phyloP scores from a whole-genome alignment of 2,113 vertebrate genomes.

The Crotalus helleri region DNA sequence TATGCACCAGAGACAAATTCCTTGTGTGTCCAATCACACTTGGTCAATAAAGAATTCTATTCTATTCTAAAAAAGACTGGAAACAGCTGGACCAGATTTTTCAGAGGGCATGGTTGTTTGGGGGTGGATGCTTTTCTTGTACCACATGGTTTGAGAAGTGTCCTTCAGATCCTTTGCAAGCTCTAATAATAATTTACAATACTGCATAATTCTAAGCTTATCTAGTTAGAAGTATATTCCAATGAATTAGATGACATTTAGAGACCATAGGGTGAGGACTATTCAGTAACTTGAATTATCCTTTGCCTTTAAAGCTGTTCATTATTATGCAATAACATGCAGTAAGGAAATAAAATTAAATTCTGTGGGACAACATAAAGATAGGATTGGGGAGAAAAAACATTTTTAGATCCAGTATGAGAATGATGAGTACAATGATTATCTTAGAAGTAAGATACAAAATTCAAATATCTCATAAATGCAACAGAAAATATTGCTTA shows the following conservation, averaged over 20 bases:
- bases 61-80: neutral
- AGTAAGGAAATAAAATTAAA: neutral
- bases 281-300: neutral
- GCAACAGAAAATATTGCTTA: neutral
- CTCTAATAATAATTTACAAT: neutral
- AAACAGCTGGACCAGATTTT: neutral
- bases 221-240: neutral
- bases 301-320: neutral
- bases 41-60: no score
- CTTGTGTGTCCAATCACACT: no score
- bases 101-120: neutral
- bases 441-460: neutral
- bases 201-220: neutral
- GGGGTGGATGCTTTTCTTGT: neutral
- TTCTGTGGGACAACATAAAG: neutral
- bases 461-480: neutral
- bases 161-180: neutral
- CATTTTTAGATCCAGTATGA: neutral
- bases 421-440: neutral
- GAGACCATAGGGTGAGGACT: neutral
- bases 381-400: neutral
- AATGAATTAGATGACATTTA: neutral
- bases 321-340: neutral
- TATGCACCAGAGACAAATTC: no score
- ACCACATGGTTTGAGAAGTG: neutral